These are phyloP conservation scores for Eupleurogrammus muticus DNA, from an alignment of 2,797 vertebrate species.

Conservation along the genomic window DNA sequence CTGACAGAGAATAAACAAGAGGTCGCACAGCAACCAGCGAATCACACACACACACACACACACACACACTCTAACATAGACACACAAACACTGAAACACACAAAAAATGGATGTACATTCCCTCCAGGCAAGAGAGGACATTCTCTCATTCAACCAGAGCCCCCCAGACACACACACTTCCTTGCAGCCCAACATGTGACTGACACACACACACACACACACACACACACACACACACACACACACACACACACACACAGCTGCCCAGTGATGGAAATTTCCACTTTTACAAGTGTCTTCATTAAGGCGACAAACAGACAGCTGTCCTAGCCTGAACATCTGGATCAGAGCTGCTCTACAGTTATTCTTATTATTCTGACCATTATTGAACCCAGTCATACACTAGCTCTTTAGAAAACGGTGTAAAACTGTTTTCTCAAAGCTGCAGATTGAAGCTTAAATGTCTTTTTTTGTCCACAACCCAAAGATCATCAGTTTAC, in stretches of 20 bases:
- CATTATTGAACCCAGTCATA: too few species aligned
- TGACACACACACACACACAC: slow-evolving; percentile 70
- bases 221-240: slow-evolving; percentile 68
- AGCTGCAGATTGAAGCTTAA: too few species aligned
- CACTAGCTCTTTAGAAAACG: too few species aligned
- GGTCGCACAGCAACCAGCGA: slow-evolving; percentile 82
- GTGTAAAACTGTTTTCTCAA: too few species aligned
- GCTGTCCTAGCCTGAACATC: slow-evolving; percentile 24
- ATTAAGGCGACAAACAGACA: slow-evolving; percentile 46
- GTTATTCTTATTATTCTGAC: too few species aligned
- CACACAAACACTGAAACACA: slow-evolving; percentile 53
- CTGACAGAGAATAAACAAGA: slow-evolving; percentile 66
- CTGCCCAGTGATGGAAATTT: slow-evolving; percentile 75
- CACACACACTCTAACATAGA: too few species aligned
- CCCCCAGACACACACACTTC: slow-evolving; percentile 74
- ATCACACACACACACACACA: slow-evolving; percentile 59
- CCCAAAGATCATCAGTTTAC: too few species aligned
- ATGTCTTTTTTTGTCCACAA: too few species aligned
- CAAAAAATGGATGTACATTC: slow-evolving; percentile 55
- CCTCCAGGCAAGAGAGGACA: slow-evolving; percentile 69
- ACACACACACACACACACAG: slow-evolving; percentile 71
- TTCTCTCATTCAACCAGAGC: slow-evolving; percentile 77
- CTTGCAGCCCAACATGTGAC: slow-evolving; percentile 77
- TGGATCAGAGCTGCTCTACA: too few species aligned
- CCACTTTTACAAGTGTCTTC: slow-evolving; percentile 61